Conservation (phyloP, 2,113 vertebrate species). For the Calidris pugnax region DNA sequence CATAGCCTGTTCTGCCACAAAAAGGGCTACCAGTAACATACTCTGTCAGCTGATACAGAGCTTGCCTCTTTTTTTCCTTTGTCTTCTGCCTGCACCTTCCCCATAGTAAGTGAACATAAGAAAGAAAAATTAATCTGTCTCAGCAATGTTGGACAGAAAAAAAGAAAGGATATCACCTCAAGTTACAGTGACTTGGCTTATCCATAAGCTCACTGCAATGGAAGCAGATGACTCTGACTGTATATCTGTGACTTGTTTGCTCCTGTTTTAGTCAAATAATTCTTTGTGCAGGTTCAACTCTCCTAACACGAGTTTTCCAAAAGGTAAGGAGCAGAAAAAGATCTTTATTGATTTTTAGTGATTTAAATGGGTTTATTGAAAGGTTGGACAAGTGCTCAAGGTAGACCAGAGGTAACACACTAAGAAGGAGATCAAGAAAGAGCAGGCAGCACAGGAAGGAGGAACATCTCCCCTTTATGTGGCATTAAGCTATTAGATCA, state of each 20-base stretch:
- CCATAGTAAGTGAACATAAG: not conserved
- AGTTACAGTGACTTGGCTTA: not conserved
- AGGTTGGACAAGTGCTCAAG: not conserved
- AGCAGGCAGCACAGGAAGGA: not conserved
- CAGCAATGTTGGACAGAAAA: not conserved
- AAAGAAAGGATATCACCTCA: not conserved
- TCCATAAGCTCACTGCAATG: rapidly evolving
- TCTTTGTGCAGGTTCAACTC: not conserved
- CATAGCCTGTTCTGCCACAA: not conserved
- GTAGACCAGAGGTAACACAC: not conserved
- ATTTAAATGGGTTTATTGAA: not conserved
- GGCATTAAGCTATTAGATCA: not conserved
- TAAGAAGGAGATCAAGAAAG: not conserved
- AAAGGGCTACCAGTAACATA: not conserved
- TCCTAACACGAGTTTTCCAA: not conserved
- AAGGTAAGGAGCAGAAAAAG: not conserved
- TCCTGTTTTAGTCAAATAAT: not conserved
- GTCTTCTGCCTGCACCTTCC: not conserved
- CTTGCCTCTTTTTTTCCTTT: not conserved
- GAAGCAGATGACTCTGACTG: not conserved
- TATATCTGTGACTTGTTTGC: not conserved
- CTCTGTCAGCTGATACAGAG: not conserved
- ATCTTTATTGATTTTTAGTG: not conserved
- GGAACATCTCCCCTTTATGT: not conserved
- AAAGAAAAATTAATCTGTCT: not conserved